Evolutionary conservation across 2,888 invertebrate genomes (phyloP), one percentile per base, ranked within the genome.

Genomic region (Cylindroiulus punctatus): DNA sequence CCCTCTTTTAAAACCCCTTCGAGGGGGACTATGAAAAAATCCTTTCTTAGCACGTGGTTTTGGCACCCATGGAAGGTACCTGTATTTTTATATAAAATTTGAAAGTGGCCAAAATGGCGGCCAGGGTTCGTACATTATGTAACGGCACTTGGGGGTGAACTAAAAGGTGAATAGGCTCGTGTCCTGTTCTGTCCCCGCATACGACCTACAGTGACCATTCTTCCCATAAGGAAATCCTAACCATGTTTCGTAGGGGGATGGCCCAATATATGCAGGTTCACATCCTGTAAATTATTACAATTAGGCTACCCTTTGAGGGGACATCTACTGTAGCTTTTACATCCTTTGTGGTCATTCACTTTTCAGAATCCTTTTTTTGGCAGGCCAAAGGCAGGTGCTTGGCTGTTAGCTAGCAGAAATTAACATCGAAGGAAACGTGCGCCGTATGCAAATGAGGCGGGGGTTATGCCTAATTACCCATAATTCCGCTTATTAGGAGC

Each of bases 391-490:
- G 76, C 76, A 76, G 76, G 76, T 76, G 76, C 65, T n/a, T n/a
- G n/a, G 65, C 65, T 65, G 65, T 65, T n/a, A 65, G 65, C 65
- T 65, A 10, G 26, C 76, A 30, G 76, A 76, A 76, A 76, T 76
- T 76, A 76, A 30, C 76, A 76, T 76, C 76, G 26, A 76, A 76
- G 17, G 76, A 12, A 76, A 76, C 76, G 76, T 76, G 76, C 76
- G 76, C 76, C 26, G 76, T 76, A 76, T 76, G 76, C 76, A 76
- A 76, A 76, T 76, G 76, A 76, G 17, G 76, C 76, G 30, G 30
- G 76, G 76, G 76, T 76, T 76, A 76, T 76, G 76, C 76, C 76
- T 76, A 76, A 76, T 76, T 76, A 76, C 76, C 76, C 76, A 76
- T 76, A 76, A 76, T 76, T 76, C 76, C 76, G 76, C 76, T 76